Evolutionary conservation across 2,888 invertebrate genomes (phyloP), one percentile per base, ranked within the genome.

Genomic region (Drosophila rellima): DNA sequence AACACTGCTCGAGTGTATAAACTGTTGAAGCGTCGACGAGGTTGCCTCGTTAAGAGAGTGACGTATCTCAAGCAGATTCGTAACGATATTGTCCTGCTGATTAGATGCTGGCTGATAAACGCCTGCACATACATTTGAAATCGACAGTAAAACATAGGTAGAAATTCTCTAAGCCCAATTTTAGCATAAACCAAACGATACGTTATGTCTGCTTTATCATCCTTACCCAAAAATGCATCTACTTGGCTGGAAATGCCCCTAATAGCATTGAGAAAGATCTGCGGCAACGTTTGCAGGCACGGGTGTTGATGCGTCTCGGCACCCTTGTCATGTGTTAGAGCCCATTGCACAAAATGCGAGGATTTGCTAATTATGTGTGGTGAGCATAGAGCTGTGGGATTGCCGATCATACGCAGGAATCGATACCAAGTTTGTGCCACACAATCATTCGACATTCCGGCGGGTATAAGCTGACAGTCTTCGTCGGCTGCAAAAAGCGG

Each of bases 391-490:
- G 98, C 97, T 0, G 97, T 98, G 0, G 99, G 99, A 93, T 98
- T 98, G 31, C 98, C 98, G 71, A 99, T 95, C 39, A 97, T 97
- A 90, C 98, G 97, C 68, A 99, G 93, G 90, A 99, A 96, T 68
- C 99, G 95, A 93, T 98, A 99, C 99, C 99, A 99, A 86, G 97
- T 96, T 93, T 99, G 99, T 64, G 97, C 96, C 39, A 98, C 95
- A 69, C 97, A 97, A 91, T 98, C 97, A 69, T 96, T 95, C 44
- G 95, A 95, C 96, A 98, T 98, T 54, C 96, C 96, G 0, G 94
- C 91, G 2, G 98, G 97, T 64, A 98, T 96, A 47, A 98, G 92
- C 81, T 95, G 95, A 3, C 94, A 94, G 91, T 98, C 98, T 84
- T 98, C 98, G 74, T 98, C 98, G 74, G 95, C 97, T 97, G 88